phyloP scores from a whole-genome alignment of 2,113 vertebrate genomes.

The Pangasianodon gigas region DNA sequence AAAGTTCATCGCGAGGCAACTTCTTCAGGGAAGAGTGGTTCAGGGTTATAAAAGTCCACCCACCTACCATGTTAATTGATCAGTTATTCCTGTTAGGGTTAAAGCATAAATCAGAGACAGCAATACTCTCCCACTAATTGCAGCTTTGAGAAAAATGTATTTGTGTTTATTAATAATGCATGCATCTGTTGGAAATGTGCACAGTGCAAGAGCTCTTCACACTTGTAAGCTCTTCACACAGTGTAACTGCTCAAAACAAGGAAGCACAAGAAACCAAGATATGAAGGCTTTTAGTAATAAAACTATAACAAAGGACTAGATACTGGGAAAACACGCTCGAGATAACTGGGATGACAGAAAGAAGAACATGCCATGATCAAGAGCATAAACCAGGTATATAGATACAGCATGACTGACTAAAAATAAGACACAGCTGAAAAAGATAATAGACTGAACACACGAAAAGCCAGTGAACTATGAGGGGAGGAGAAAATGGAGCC shows the following conservation, averaged over 20 bases:
- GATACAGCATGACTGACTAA: not conserved
- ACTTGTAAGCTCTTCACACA: not conserved
- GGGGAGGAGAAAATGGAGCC: not conserved
- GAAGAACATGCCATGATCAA: not conserved
- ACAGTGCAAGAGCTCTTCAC: not conserved
- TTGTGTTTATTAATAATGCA: constrained; percentile 23
- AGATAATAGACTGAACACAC: not conserved
- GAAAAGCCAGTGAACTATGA: not conserved
- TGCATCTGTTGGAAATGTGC: constrained; percentile 13
- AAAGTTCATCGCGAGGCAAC: not conserved
- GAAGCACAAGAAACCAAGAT: not conserved
- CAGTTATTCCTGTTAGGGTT: constrained; percentile 28
- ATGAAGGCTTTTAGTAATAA: not conserved
- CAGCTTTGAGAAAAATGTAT: not conserved
- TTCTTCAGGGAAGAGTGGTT: constrained; percentile 15
- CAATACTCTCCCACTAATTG: constrained; percentile 14
- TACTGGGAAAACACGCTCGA: not conserved
- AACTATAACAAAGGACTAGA: not conserved
- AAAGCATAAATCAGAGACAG: constrained; percentile 28
- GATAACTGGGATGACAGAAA: not conserved
- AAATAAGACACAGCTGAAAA: not conserved
- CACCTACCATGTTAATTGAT: constrained; percentile 35
- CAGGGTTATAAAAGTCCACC: constrained; percentile 30
- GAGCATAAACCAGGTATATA: not conserved
- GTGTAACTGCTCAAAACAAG: not conserved